Conservation (phyloP, 2,113 vertebrate species). For the Pelecanus crispus region DNA sequence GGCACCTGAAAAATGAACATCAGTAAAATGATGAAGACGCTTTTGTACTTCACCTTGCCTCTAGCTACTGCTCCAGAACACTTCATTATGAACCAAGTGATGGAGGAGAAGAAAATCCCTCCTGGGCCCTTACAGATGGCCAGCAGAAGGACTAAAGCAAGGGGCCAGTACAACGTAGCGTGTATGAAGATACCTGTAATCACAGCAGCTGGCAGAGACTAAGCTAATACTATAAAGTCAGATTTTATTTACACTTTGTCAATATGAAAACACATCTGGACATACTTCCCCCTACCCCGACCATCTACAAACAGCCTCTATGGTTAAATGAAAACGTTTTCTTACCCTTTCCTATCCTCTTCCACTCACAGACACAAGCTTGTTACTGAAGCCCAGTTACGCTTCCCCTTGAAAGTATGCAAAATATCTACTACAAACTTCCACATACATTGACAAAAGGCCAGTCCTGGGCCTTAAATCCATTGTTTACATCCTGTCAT, state of each 20-base stretch:
- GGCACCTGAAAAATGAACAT: neutral
- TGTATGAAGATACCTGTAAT: neutral
- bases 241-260: neutral
- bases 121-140: neutral
- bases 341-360: neutral
- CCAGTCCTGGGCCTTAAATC: neutral
- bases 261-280: neutral
- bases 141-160: neutral
- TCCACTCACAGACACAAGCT: neutral
- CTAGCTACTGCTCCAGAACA: neutral
- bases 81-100: neutral
- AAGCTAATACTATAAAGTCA: neutral
- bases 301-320: neutral
- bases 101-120: neutral
- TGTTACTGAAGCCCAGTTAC: neutral
- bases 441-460: neutral
- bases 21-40: neutral
- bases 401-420: neutral
- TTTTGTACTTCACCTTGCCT: neutral
- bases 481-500: neutral
- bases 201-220: neutral
- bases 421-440: neutral
- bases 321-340: neutral
- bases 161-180: accelerated
- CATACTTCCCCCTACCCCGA: neutral